These are phyloP conservation scores for Crocallis elinguaria DNA, from an alignment of 2,888 invertebrate species.

Conservation along the genomic window DNA sequence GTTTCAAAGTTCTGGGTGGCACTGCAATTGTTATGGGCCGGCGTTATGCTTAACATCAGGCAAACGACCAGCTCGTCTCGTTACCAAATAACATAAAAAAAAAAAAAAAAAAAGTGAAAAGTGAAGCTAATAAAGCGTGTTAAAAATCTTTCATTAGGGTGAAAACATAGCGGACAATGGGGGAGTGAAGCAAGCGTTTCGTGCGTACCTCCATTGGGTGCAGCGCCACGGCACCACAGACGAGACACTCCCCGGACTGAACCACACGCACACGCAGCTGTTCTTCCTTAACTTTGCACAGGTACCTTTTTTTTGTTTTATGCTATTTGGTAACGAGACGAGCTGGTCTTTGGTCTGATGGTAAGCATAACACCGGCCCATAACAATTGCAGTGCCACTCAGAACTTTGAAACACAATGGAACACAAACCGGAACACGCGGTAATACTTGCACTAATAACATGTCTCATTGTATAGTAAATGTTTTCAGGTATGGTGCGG, in stretches of 20 bases:
- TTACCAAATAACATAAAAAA: too few relatives aligned
- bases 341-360: not conserved
- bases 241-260: conserved; percentile 89
- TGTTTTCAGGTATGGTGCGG: conserved; percentile 84
- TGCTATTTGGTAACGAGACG: not conserved
- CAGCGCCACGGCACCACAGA: conserved; percentile 83
- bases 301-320: conserved; percentile 50
- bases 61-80: too few relatives aligned
- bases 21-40: too few relatives aligned
- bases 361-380: too few relatives aligned
- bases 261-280: conserved; percentile 91
- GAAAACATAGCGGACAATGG: conserved; percentile 99
- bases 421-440: too few relatives aligned
- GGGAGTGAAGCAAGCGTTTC: conserved; percentile 95
- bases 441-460: too few relatives aligned
- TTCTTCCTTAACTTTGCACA: conserved; percentile 97
- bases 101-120: too few relatives aligned
- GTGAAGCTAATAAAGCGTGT: too few relatives aligned
- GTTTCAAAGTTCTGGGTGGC: too few relatives aligned
- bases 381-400: too few relatives aligned
- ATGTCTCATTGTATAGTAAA: not conserved
- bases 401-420: too few relatives aligned
- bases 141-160: conserved; percentile 69
- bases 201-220: conserved; percentile 93
- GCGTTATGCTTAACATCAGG: too few relatives aligned